Conservation (phyloP, 2,797 vertebrate genomes). For the Melanotaenia pygmaea region DNA sequence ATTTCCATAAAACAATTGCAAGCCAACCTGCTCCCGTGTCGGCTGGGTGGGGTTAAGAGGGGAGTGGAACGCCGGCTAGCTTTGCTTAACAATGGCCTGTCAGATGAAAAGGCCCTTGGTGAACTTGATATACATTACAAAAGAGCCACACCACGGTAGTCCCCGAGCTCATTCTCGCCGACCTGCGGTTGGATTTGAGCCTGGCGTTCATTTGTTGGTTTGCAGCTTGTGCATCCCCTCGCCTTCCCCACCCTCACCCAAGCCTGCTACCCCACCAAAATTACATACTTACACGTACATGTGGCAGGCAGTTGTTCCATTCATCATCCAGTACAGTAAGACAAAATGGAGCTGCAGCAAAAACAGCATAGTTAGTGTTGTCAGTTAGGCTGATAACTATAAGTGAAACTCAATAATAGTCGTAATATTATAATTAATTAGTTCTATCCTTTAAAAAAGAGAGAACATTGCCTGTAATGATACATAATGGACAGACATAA, state of each 20-base stretch:
- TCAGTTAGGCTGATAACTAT: background rate
- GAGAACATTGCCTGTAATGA: background rate
- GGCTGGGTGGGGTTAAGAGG: conserved; percentile 69
- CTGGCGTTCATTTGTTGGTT: conserved; percentile 78
- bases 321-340: background rate
- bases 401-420: too few species aligned
- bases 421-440: background rate
- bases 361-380: background rate
- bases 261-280: conserved; percentile 37
- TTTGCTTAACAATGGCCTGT: conserved; percentile 81
- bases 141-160: conserved; percentile 75
- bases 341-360: background rate
- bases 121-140: conserved; percentile 91
- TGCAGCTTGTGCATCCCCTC: conserved; percentile 31
- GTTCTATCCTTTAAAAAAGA: background rate
- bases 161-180: conserved; percentile 44
- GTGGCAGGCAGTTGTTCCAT: conserved; percentile 57
- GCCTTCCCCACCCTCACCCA: conserved; percentile 13
- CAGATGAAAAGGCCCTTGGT: conserved; percentile 81
- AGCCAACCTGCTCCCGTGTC: conserved; percentile 84
- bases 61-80: conserved; percentile 59
- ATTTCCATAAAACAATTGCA: conserved; percentile 89
- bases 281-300: conserved; percentile 38
- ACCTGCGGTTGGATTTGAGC: conserved; percentile 79
- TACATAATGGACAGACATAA: background rate